These are phyloP conservation scores for Channa maculata DNA, from an alignment of 2,113 vertebrate species.

Conservation along the genomic window DNA sequence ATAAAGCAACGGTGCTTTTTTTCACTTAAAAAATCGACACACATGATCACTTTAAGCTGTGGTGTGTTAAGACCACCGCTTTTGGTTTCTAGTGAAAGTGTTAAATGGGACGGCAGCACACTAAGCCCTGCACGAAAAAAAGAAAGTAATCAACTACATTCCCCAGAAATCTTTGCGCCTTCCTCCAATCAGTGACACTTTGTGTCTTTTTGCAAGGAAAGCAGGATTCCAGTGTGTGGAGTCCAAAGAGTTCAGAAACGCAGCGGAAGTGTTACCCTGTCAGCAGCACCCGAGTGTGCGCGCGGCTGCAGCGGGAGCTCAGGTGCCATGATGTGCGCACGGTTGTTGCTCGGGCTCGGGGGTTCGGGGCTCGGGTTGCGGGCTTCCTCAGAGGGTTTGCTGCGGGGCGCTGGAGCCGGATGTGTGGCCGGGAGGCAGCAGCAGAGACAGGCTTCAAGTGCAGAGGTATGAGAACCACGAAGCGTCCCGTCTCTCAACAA, in stretches of 20 bases:
- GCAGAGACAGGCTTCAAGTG: constrained; percentile 59
- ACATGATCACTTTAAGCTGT: no score
- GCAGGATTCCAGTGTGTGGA: constrained; percentile 19
- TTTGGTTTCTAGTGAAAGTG: no score
- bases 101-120: background rate
- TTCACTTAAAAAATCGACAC: no score
- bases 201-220: constrained; percentile 51
- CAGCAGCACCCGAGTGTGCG: background rate
- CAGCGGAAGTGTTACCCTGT: constrained; percentile 36
- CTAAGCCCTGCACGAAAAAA: background rate
- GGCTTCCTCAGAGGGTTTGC: constrained; percentile 34
- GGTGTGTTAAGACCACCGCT: no score
- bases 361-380: constrained; percentile 50
- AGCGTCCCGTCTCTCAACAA: background rate
- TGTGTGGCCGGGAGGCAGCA: constrained; percentile 40
- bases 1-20: no score
- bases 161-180: constrained; percentile 62
- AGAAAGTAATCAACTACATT: constrained; percentile 57
- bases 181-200: background rate
- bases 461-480: constrained; percentile 50
- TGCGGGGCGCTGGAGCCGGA: constrained; percentile 39
- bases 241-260: constrained; percentile 26
- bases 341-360: constrained; percentile 21
- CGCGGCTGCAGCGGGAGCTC: constrained; percentile 17
- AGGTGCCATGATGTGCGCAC: constrained; percentile 67